Evolutionary conservation across 2,113 vertebrate species (phyloP).

Genomic region (Agapornis roseicollis): DNA sequence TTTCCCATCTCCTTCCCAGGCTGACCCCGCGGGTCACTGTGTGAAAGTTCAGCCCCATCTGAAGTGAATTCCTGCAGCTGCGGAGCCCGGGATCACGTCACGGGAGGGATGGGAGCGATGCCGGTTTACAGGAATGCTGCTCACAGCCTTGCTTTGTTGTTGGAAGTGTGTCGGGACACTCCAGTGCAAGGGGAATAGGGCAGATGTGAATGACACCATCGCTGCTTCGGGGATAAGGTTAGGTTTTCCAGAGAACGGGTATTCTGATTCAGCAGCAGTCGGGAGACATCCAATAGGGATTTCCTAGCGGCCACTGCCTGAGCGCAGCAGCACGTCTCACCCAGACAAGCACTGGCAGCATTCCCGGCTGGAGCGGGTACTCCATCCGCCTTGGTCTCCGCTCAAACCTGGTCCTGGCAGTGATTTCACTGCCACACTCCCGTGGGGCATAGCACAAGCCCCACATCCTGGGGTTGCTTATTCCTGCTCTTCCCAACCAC

Average conservation of each 20-base stretch:
- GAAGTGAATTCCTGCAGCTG: slow-evolving; percentile 32
- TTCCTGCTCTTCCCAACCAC: neutral
- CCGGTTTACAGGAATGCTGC: neutral
- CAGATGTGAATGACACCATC: neutral
- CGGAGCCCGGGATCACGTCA: neutral
- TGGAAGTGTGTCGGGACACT: neutral
- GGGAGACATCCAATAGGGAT: neutral
- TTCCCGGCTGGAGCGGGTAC: neutral
- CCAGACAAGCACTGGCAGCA: neutral
- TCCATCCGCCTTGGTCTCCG: accelerated
- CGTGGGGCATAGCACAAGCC: accelerated
- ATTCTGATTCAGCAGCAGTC: neutral
- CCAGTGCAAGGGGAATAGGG: neutral
- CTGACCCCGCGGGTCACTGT: neutral
- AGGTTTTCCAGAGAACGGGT: neutral
- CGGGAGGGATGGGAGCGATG: neutral
- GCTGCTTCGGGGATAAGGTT: neutral
- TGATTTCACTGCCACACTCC: accelerated
- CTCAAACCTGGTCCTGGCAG: neutral
- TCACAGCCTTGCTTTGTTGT: neutral
- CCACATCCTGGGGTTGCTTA: neutral
- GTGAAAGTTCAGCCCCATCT: slow-evolving; percentile 3
- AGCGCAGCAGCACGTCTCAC: neutral
- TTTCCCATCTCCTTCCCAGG: neutral
- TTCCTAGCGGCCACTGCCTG: neutral